phyloP scores from a whole-genome alignment of 2,797 vertebrate genomes.

The Enteromius afrohamiltoni region DNA sequence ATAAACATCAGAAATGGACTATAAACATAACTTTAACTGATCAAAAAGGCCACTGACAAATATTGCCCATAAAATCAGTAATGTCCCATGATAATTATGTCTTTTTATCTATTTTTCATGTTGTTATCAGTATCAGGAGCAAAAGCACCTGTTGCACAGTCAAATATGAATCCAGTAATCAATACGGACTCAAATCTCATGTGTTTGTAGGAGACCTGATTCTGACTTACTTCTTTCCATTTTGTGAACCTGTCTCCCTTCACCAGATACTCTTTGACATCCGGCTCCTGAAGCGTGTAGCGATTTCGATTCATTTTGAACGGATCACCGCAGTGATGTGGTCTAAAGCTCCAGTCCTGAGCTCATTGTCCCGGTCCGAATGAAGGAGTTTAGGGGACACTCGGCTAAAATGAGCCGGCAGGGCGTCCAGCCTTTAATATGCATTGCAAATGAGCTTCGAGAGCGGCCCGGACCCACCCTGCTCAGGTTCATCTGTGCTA shows the following conservation, averaged over 20 bases:
- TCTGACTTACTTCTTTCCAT: conserved; percentile 92
- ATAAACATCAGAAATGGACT: background rate
- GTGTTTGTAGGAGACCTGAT: background rate
- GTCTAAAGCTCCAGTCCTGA: background rate
- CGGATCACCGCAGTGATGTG: conserved; percentile 26
- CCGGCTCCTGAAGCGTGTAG: conserved; percentile 79
- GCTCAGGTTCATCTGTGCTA: background rate
- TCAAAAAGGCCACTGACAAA: background rate
- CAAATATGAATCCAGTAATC: background rate
- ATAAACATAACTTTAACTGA: background rate
- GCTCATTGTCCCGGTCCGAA: conserved; percentile 9
- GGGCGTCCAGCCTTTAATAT: conserved; percentile 69
- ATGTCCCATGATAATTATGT: background rate
- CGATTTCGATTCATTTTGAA: conserved; percentile 85
- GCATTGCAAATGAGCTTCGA: conserved; percentile 79
- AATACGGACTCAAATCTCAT: no score
- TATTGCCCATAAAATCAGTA: background rate
- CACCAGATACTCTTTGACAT: conserved; percentile 88
- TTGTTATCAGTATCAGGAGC: no score
- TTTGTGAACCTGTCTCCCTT: conserved; percentile 94
- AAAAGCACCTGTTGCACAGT: background rate
- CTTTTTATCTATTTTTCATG: no score
- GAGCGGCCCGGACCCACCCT: conserved; percentile 36
- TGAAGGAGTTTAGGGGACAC: conserved; percentile 49
- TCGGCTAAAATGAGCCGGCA: conserved; percentile 13